Evolutionary conservation across 2,797 vertebrate genomes (phyloP).

Genomic region (Botia kubotai): DNA sequence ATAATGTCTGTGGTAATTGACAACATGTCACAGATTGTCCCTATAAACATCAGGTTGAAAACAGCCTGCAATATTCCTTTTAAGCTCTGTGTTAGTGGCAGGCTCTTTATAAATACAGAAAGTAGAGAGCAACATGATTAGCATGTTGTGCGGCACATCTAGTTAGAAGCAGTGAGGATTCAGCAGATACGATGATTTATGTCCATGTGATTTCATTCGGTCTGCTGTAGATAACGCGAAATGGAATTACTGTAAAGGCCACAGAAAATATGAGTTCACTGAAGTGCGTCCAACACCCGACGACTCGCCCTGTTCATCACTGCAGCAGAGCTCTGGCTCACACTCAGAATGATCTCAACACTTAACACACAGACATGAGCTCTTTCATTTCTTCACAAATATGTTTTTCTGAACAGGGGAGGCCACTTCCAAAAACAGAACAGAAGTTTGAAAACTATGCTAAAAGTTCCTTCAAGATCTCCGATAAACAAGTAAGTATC

Average conservation of each 20-base stretch:
- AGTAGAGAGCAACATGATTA: background rate
- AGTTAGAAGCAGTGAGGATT: conserved; percentile 26
- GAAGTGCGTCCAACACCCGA: conserved; percentile 44
- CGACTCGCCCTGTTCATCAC: conserved; percentile 46
- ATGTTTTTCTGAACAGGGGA: conserved; percentile 70
- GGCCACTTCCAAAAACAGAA: conserved; percentile 78
- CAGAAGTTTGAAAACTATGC: conserved; percentile 84
- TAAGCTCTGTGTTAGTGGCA: background rate
- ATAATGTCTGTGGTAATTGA: background rate
- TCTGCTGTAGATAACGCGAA: conserved; percentile 54
- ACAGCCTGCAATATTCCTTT: background rate
- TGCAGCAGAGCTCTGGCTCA: conserved; percentile 42
- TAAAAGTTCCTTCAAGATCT: conserved; percentile 74
- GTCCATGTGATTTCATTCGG: conserved; percentile 40
- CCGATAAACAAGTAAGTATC: conserved; percentile 79
- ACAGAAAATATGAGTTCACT: conserved; percentile 32
- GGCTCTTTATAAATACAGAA: background rate
- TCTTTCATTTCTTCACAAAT: conserved; percentile 40
- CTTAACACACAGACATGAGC: conserved; percentile 47
- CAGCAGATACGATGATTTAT: conserved; percentile 46
- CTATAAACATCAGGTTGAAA: background rate
- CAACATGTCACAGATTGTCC: background rate
- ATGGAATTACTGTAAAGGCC: conserved; percentile 49
- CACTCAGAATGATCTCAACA: conserved; percentile 53
- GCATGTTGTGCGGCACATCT: background rate